Evolutionary conservation across 2,797 vertebrate species (phyloP).

Genomic region (Ctenopoma kingsleyae): DNA sequence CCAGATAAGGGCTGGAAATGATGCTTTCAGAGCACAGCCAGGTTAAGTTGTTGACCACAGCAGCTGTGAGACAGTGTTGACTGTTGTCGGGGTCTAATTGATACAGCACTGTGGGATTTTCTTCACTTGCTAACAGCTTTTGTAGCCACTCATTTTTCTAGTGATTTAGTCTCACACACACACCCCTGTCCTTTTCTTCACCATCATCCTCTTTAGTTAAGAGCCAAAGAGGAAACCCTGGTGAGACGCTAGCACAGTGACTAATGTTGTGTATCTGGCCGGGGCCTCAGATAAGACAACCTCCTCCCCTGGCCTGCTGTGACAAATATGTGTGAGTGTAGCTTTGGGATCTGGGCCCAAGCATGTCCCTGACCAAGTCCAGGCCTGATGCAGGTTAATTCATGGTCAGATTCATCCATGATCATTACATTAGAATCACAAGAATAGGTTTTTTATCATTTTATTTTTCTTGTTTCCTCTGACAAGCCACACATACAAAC

Average conservation of each 20-base stretch:
- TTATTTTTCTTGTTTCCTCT: slow-evolving; percentile 39
- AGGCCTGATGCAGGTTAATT: slow-evolving; percentile 87
- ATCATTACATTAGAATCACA: slow-evolving; percentile 27
- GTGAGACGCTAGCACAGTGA: slow-evolving; percentile 86
- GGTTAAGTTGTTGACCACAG: slow-evolving; percentile 62
- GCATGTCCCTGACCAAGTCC: slow-evolving; percentile 86
- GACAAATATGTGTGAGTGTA: slow-evolving; percentile 88
- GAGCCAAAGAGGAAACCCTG: slow-evolving; percentile 88
- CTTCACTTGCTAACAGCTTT: slow-evolving; percentile 25
- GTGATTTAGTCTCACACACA: slow-evolving; percentile 45
- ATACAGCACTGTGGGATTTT: slow-evolving; percentile 52
- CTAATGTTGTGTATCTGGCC: slow-evolving; percentile 87
- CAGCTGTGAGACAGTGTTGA: slow-evolving; percentile 53
- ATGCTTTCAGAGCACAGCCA: slow-evolving; percentile 52
- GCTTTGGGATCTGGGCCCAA: slow-evolving; percentile 63
- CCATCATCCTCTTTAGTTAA: slow-evolving; percentile 74
- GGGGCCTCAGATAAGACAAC: slow-evolving; percentile 84
- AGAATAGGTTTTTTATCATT: slow-evolving; percentile 14
- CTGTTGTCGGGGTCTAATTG: slow-evolving; percentile 60
- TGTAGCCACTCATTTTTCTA: slow-evolving; percentile 41
- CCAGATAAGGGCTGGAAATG: slow-evolving; percentile 70
- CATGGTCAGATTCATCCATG: slow-evolving; percentile 69
- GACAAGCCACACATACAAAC: slow-evolving; percentile 33
- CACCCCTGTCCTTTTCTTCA: slow-evolving; percentile 60
- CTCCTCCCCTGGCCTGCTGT: slow-evolving; percentile 87